These are phyloP conservation scores for Leuciscus idus DNA, from an alignment of 2,113 vertebrate species.

Conservation along the genomic window DNA sequence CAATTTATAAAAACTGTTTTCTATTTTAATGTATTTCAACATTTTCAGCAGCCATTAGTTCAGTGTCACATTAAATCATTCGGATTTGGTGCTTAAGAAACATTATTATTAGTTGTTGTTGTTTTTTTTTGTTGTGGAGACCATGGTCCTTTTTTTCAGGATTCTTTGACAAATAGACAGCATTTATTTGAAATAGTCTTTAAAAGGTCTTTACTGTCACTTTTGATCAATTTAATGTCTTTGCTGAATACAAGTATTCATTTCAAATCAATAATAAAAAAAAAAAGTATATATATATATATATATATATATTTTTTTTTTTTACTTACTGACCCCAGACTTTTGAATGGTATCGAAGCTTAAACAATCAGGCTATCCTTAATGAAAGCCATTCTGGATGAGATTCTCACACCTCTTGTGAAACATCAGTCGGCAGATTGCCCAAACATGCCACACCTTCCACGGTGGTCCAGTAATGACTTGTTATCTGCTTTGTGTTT, in stretches of 20 bases:
- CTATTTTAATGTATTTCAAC: background rate
- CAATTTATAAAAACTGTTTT: background rate
- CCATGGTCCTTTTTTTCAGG: background rate
- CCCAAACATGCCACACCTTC: conserved; percentile 18
- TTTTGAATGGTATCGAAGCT: background rate
- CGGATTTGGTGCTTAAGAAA: background rate
- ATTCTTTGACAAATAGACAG: too few species aligned
- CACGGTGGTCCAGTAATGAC: conserved; percentile 54
- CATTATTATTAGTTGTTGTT: background rate
- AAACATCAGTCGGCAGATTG: background rate
- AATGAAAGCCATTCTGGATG: background rate
- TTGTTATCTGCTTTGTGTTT: conserved; percentile 43
- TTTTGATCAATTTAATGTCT: too few species aligned
- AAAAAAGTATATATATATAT: too few species aligned
- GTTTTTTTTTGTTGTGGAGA: background rate
- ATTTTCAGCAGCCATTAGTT: background rate
- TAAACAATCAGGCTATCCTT: background rate
- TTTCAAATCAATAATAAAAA: too few species aligned
- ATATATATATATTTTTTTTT: too few species aligned
- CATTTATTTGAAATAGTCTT: too few species aligned
- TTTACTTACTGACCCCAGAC: too few species aligned
- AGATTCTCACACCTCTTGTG: conserved; percentile 19
- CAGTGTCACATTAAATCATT: background rate
- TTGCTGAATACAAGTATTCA: too few species aligned
- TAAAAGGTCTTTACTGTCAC: too few species aligned